These are phyloP conservation scores for Galbula dea DNA, from an alignment of 2,113 vertebrate species.

Conservation along the genomic window DNA sequence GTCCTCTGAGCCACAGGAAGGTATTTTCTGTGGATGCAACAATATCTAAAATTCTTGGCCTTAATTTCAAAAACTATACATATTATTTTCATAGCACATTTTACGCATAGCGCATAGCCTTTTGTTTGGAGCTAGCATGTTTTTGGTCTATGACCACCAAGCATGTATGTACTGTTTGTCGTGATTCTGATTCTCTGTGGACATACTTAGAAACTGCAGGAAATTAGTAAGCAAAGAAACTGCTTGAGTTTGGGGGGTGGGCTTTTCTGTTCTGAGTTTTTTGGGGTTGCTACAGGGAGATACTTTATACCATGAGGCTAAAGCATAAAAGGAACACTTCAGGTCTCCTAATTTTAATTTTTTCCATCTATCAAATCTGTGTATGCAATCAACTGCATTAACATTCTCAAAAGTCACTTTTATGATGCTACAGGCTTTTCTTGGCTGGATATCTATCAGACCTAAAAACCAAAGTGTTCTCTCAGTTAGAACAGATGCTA, in stretches of 20 bases:
- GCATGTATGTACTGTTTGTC: neutral
- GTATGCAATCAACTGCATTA: neutral
- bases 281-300: neutral
- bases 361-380: neutral
- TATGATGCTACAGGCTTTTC: neutral
- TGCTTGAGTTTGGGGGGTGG: neutral
- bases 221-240: neutral
- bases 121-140: neutral
- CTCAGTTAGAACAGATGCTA: conserved; percentile 7
- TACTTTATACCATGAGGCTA: neutral
- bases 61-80: neutral
- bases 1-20: neutral
- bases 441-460: neutral
- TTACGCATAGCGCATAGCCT: neutral
- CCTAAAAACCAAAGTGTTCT: neutral
- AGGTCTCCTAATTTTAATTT: neutral
- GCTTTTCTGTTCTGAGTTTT: neutral
- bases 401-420: neutral
- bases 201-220: neutral
- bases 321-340: neutral
- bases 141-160: neutral
- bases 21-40: neutral
- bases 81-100: neutral
- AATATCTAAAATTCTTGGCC: neutral
- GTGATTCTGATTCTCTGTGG: neutral